A percentile compares a stretch with the other conserved stretches of the same genome.
These are phyloP conservation scores for Tenthredo scrophulariae DNA, from an alignment of 2,888 invertebrate genomes.

Conservation along the genomic window DNA sequence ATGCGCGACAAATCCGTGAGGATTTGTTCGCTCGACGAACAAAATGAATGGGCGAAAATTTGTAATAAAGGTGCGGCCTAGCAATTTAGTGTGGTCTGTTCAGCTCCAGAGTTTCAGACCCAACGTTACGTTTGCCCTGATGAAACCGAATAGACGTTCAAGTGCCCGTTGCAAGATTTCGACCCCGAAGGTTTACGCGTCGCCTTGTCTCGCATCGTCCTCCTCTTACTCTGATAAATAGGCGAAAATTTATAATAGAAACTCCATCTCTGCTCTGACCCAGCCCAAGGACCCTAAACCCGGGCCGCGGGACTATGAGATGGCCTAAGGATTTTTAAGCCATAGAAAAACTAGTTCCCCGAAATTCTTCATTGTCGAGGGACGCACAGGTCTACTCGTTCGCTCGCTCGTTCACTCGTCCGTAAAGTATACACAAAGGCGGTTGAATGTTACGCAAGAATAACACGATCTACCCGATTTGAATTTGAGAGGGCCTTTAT, in stretches of 20 bases:
- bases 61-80: slow-evolving; percentile 29
- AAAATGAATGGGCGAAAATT: slow-evolving; percentile 47
- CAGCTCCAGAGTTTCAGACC: background rate
- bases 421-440: slow-evolving; percentile 72
- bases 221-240: slow-evolving; percentile 42
- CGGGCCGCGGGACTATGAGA: background rate
- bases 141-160: slow-evolving; percentile 48
- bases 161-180: slow-evolving; percentile 39
- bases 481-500: slow-evolving; percentile 51
- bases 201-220: slow-evolving; percentile 9
- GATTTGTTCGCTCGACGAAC: slow-evolving; percentile 41
- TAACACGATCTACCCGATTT: slow-evolving; percentile 58
- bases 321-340: slow-evolving; percentile 34
- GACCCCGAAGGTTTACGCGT: slow-evolving; percentile 12
- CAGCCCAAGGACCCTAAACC: background rate
- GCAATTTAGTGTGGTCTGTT: slow-evolving; percentile 43
- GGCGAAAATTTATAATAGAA: slow-evolving; percentile 51
- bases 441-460: slow-evolving; percentile 58
- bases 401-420: slow-evolving; percentile 65
- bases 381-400: slow-evolving; percentile 58
- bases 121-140: slow-evolving; percentile 9
- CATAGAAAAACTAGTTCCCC: slow-evolving; percentile 52
- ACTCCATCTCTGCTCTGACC: slow-evolving; percentile 39
- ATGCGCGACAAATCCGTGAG: slow-evolving; percentile 43
- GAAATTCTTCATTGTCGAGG: slow-evolving; percentile 62